Base-by-base conservation (phyloP, 2,113 vertebrate genomes). In the Gavialis gangeticus region DNA sequence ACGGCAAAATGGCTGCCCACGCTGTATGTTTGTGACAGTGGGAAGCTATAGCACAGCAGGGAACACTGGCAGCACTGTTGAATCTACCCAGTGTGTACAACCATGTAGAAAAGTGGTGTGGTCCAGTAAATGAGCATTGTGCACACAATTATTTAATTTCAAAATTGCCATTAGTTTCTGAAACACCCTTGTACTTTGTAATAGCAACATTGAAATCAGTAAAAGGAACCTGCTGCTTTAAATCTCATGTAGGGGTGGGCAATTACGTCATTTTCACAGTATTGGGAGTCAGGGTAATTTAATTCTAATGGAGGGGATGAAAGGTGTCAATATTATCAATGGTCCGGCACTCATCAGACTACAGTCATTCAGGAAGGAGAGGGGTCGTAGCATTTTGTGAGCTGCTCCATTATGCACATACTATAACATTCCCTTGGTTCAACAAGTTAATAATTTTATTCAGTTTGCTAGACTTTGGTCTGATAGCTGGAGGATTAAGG, bases 171-270 rank as follows among this genome's bases (percentile, higher is more conserved):
- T 46, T 46, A 46, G 46, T 46, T 46, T 46, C 46, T 46, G 46
- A 46, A 46, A 46, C 46, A 46, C 46, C 46, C 8, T 46, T 46
- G 46, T 46, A 46, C 3, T 17, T 9, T 12, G 10, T 67, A 69
- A 34, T 5, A 34, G 11, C n/a, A 85, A 84, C 28, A 30, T 3
- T 64, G 19, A 1, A 4, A 55, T 0, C 3, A 25, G 67, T 88
- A 57, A 67, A 79, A 6, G 63, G 13, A 87, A 13, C 30, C 60
- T 64, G 21, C 37, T 46, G 24, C 37, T 60, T 87, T 46, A 59
- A 4, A 4, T 81, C 57, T 79, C 5, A 46, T 82, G n/a, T 60
- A 0, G 0, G 1, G 54, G 15, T 5, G 13, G 21, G 12, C 17
- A 80, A 87, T 85, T 1, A 6, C 4, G 16, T 62, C 27, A 10